Evolutionary conservation across 1,140 invertebrate species (phyloP).

Genomic region (Zaprionus africanus): DNA sequence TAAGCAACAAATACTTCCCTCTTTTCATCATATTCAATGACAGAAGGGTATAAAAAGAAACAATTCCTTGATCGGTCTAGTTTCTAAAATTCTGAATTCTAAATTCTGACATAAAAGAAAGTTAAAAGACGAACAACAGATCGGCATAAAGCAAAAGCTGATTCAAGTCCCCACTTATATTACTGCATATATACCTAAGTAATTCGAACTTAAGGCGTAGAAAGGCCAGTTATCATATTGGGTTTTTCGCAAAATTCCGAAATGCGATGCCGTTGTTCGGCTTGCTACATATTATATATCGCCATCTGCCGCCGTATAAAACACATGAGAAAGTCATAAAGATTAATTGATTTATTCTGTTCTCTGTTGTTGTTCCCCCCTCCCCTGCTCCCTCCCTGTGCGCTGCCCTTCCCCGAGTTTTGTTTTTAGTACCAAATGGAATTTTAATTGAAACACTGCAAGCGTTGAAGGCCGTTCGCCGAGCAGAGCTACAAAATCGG

Average conservation of each 20-base stretch:
- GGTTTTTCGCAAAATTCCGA: background rate
- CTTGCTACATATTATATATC: background rate
- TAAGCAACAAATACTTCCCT: too few species aligned
- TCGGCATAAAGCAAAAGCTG: too few species aligned
- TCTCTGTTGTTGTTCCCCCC: background rate
- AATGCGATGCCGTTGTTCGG: background rate
- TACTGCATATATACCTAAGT: too few species aligned
- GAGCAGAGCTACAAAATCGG: conserved; percentile 3
- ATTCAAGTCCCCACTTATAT: too few species aligned
- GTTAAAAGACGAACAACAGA: too few species aligned
- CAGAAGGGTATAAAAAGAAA: too few species aligned
- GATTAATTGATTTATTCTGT: conserved; percentile 36
- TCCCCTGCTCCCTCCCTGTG: background rate
- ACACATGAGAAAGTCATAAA: conserved; percentile 36
- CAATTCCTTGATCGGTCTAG: too few species aligned
- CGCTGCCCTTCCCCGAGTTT: conserved; percentile 14
- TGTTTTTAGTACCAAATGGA: conserved; percentile 38
- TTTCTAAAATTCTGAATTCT: too few species aligned
- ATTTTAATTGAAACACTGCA: conserved; percentile 74
- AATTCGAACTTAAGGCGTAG: background rate
- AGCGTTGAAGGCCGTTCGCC: conserved; percentile 56
- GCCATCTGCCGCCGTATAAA: conserved; percentile 12
- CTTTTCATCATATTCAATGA: too few species aligned
- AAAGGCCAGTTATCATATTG: background rate
- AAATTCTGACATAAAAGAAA: too few species aligned